Base-by-base conservation (phyloP, 2,797 vertebrate genomes). In the Choloepus didactylus region DNA sequence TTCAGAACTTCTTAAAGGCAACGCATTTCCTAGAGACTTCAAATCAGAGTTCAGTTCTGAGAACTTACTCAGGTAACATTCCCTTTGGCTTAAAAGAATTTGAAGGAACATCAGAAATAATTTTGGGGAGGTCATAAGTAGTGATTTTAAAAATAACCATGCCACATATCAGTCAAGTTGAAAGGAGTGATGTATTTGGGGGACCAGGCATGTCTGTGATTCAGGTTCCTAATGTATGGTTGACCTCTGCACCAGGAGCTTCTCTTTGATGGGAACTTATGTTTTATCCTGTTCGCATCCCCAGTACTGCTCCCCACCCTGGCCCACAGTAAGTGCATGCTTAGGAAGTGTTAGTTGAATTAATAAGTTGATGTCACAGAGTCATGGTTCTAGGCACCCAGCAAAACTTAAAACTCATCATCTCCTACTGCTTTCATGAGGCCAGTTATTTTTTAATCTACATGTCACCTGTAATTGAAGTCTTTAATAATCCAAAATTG, bases 1-100 rank as follows among this genome's bases (percentile, higher is more conserved):
- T 87, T 96, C 95, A 95, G 96, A 97, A 93, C 88, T 97, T 97
- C 95, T 98, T 97, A 97, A 97, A 98, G 96, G 95, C 12, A 60
- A 92, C 96, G 95, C 23, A 38, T 67, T 95, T 98, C 81, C 25
- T 60, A 81, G 60, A 91, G 70, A n/a, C 29, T 70, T 96, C 60
- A 56, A 44, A 54, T 67, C 23, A 67, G 59, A 95, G 87, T 92
- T 89, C 81, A 59, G 21, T 96, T 91, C 89, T 80, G 54, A 84
- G 95, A 96, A 90, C 44, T 92, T 41, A 69, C 87, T 88, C 73
- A 82, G 76, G 86, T 84, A 95, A 91, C 80, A 82, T 79, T 91
- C 18, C 35, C 87, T 91, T 94, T 75, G 51, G 25, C 9, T 31
- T 72, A 41, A 80, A 91, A 91, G 75, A 62, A 51, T 59, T 1